Evolutionary conservation across 2,797 vertebrate genomes (phyloP).

Genomic region (Choloepus didactylus): DNA sequence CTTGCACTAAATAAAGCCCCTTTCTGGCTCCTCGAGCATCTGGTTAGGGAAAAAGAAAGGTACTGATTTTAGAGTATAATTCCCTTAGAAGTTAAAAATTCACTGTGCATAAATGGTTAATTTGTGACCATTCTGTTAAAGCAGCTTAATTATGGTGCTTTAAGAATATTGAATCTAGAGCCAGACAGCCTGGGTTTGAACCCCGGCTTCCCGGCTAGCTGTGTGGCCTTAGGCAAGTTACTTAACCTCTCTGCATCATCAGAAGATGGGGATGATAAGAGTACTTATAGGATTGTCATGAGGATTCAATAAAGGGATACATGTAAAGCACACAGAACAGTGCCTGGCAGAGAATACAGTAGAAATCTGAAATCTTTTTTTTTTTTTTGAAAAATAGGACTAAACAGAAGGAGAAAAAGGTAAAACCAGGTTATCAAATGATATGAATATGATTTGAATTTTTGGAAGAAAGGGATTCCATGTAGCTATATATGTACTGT

Average conservation of each 20-base stretch:
- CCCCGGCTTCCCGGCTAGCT: neutral
- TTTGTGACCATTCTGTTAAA: conserved; percentile 19
- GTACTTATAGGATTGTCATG: neutral
- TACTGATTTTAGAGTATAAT: neutral
- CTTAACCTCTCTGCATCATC: neutral
- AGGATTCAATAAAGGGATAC: neutral
- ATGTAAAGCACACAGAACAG: neutral
- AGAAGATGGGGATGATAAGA: neutral
- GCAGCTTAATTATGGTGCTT: neutral
- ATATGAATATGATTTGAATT: neutral
- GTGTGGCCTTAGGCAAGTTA: neutral
- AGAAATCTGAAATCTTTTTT: neutral
- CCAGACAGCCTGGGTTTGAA: neutral
- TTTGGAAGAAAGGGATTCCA: neutral
- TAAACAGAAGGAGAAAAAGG: too few relatives aligned
- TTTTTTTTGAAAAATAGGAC: too few relatives aligned
- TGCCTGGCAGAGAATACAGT: neutral
- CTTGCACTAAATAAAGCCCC: neutral
- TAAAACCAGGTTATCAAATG: neutral
- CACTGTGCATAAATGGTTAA: conserved; percentile 2
- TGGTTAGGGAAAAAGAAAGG: neutral
- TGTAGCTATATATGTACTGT: neutral
- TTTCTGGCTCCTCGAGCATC: neutral
- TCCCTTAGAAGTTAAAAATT: neutral
- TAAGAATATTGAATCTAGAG: neutral